phyloP scores from a whole-genome alignment of 92 coral and sea anemone genomes.

The Epizoanthus fatuus region DNA sequence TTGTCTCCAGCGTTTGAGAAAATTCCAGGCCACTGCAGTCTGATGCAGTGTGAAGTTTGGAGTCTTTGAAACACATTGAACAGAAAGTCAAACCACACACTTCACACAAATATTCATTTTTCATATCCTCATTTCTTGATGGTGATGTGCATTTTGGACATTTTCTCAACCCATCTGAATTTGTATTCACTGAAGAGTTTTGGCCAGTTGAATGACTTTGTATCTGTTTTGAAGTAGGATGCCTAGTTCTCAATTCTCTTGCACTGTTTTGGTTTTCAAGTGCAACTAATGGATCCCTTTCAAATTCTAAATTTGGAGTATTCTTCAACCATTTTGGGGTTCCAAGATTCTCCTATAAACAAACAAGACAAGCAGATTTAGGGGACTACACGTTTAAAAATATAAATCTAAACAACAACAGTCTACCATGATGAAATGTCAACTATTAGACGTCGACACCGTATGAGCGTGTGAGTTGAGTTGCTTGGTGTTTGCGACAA shows the following conservation, averaged over 20 bases:
- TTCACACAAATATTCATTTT: constrained; percentile 25
- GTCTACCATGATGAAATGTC: too few species aligned
- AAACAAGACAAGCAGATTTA: constrained; percentile 10
- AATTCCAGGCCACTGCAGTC: constrained; percentile 33
- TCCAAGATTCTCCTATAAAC: constrained; percentile 29
- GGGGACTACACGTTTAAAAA: too few species aligned
- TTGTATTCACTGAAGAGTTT: not conserved
- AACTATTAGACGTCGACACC: too few species aligned
- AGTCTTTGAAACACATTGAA: constrained; percentile 37
- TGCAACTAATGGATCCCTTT: not conserved
- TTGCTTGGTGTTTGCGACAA: too few species aligned
- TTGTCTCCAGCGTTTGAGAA: not conserved
- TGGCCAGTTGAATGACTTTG: not conserved
- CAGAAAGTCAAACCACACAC: constrained; percentile 33
- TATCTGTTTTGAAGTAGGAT: not conserved
- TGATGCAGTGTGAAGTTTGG: constrained; percentile 22
- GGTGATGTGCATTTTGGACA: constrained; percentile 48
- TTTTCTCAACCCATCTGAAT: constrained; percentile 1
- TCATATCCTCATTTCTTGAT: constrained; percentile 17
- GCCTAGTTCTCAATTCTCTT: not conserved
- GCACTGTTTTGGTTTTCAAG: constrained; percentile 13
- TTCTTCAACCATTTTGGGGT: not conserved
- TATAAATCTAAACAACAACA: too few species aligned
- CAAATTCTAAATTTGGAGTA: not conserved
- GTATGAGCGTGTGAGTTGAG: too few species aligned